These are phyloP conservation scores for Eretmocerus hayati DNA, from an alignment of 2,888 invertebrate species.

Conservation along the genomic window DNA sequence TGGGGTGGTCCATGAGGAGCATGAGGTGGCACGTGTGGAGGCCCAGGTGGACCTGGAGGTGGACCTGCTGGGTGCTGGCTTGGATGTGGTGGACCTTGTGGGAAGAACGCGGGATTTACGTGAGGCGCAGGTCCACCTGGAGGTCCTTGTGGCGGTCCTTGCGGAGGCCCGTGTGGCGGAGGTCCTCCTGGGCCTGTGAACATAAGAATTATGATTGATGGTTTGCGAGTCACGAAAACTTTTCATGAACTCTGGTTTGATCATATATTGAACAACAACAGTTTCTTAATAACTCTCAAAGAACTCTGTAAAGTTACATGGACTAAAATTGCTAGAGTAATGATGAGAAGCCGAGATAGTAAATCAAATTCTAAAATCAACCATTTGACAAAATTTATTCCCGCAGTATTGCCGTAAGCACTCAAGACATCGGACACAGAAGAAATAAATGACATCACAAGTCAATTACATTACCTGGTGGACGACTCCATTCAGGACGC, in stretches of 20 bases:
- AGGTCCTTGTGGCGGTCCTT: slow-evolving; percentile 52
- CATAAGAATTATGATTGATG: too few relatives aligned
- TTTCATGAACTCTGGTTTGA: slow-evolving; percentile 14
- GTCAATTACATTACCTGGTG: slow-evolving; percentile 59
- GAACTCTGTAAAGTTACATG: slow-evolving; percentile 24
- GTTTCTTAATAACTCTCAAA: too few relatives aligned
- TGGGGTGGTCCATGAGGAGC: slow-evolving; percentile 55
- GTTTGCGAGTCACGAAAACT: too few relatives aligned
- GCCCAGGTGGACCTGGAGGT: slow-evolving; percentile 63
- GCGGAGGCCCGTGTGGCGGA: slow-evolving; percentile 54
- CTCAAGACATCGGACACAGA: too few relatives aligned
- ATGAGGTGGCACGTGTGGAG: slow-evolving; percentile 60
- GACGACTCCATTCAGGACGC: slow-evolving; percentile 68
- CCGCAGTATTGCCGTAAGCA: too few relatives aligned
- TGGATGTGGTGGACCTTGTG: slow-evolving; percentile 60
- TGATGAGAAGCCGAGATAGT: too few relatives aligned
- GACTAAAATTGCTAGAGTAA: slow-evolving; percentile 8
- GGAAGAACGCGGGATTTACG: slow-evolving; percentile 95
- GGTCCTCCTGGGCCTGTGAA: slow-evolving; percentile 45
- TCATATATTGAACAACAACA: too few relatives aligned
- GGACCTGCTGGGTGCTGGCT: slow-evolving; percentile 53
- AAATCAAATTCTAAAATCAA: too few relatives aligned
- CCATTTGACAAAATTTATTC: too few relatives aligned
- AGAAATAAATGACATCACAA: too few relatives aligned
- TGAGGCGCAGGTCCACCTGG: slow-evolving; percentile 79